These are phyloP conservation scores for Heloderma charlesbogerti DNA, from an alignment of 2,113 vertebrate species.

Conservation along the genomic window DNA sequence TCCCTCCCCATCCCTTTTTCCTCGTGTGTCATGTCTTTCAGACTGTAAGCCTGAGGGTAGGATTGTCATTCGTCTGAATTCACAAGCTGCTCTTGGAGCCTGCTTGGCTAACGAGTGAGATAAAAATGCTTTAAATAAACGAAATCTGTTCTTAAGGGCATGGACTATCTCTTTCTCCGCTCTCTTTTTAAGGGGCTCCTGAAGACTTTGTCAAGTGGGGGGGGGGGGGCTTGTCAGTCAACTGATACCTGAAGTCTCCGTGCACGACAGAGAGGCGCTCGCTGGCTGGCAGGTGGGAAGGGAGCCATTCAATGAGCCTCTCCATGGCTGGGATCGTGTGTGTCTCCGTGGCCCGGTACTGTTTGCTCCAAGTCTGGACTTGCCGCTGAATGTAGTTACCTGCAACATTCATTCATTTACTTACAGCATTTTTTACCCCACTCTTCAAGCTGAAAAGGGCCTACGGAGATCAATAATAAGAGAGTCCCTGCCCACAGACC, in stretches of 20 bases:
- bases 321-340: conserved; percentile 80
- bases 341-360: conserved; percentile 79
- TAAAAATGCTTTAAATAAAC: too few species aligned
- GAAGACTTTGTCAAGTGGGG: not conserved
- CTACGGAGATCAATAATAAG: not conserved
- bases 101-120: too few species aligned
- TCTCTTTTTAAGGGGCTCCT: too few species aligned
- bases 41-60: too few species aligned
- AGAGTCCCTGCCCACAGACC: not conserved
- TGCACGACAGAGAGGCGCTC: conserved; percentile 79
- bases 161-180: not conserved
- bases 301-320: conserved; percentile 84
- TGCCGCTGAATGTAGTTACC: conserved; percentile 79
- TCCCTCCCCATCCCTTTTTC: too few species aligned
- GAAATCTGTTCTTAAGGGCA: too few species aligned
- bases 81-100: too few species aligned
- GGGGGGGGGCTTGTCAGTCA: not conserved
- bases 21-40: too few species aligned
- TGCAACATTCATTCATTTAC: conserved; percentile 38
- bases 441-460: not conserved
- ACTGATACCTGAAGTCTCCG: conserved; percentile 83
- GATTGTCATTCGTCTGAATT: too few species aligned
- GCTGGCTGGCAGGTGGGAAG: conserved; percentile 77
- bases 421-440: not conserved
- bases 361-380: conserved; percentile 79